Conservation (phyloP, 2,113 vertebrate species). For the Aythya baeri region DNA sequence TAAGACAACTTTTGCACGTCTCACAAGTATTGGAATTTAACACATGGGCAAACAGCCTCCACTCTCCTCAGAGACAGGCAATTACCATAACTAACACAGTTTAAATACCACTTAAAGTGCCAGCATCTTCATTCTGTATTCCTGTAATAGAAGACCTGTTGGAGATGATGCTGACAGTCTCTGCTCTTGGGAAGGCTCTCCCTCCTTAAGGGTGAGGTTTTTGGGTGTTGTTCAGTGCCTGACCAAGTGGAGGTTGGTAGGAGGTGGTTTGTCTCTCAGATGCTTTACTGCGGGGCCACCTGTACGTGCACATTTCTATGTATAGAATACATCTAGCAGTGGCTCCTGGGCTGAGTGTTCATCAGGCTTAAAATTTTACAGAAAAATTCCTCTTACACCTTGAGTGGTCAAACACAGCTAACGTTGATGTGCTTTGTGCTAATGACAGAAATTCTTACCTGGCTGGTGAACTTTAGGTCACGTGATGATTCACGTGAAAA, state of each 20-base stretch:
- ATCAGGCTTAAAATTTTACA: neutral
- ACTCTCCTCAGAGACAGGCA: neutral
- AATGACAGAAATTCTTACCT: neutral
- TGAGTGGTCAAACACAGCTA: no score
- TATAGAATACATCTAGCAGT: neutral
- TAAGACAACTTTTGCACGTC: neutral
- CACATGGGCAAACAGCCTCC: neutral
- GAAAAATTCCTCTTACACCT: no score
- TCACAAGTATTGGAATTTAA: neutral
- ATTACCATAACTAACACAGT: neutral
- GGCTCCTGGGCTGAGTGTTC: neutral
- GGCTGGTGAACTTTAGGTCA: neutral
- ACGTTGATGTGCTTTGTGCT: neutral
- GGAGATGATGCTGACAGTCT: neutral
- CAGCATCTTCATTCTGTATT: neutral
- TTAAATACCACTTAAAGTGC: neutral
- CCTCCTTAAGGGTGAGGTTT: neutral
- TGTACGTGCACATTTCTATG: rapidly evolving
- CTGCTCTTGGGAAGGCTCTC: neutral
- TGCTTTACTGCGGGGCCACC: neutral
- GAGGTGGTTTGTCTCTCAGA: neutral
- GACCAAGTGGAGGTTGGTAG: neutral
- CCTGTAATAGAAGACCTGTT: neutral
- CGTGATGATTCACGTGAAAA: neutral
- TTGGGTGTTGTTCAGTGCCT: neutral